Base-by-base conservation (phyloP, 2,888 invertebrate genomes). In the Zaprionus obscuricornis region DNA sequence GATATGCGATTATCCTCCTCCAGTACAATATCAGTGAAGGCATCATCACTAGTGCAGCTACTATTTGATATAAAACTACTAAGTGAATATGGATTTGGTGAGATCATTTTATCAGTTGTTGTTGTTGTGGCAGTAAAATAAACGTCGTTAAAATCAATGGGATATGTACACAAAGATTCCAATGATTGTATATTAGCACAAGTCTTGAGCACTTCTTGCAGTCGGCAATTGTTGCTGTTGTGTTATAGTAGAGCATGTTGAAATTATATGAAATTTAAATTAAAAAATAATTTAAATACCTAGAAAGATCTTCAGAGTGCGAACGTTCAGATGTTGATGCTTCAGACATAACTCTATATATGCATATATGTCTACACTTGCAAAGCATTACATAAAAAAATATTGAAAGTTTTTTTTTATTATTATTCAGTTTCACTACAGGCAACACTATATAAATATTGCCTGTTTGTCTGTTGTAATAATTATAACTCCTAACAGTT, bases 1-100 rank as follows among this genome's bases (percentile, higher is more conserved):
- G 94, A 94, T 42, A 95, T 90, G 72, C 92, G 91, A 18, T 91
- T 91, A 2, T 92, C 90, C 31, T 92, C 92, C 33, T 92, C 92
- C 37, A 89, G 78, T 18, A 79, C 86, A 20, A 76, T 76, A 37
- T 88, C 88, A 89, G 86, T 74, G 14, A 81, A 75, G 3, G 75
- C 74, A 22, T 88, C 89, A 2, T 87, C 88, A 46, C 88, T 88
- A 22, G 71, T 60, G 14, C 72, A 82, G 63, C 73, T 85, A 56
- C 75, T 77, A 46, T 62, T 77, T 10, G 86, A 81, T 31, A 81
- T 60, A 33, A 83, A 85, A 0, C 79, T 76, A 50, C 77, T 86
- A 11, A 73, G 46, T 4, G 87, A 86, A 60, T 78, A 79, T 1
- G 75, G 64, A 54, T 83, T 85, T 2, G 78, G 66, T 1, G 87